Base-by-base conservation (phyloP, 2,113 vertebrate species). In the Cnemophilus loriae region DNA sequence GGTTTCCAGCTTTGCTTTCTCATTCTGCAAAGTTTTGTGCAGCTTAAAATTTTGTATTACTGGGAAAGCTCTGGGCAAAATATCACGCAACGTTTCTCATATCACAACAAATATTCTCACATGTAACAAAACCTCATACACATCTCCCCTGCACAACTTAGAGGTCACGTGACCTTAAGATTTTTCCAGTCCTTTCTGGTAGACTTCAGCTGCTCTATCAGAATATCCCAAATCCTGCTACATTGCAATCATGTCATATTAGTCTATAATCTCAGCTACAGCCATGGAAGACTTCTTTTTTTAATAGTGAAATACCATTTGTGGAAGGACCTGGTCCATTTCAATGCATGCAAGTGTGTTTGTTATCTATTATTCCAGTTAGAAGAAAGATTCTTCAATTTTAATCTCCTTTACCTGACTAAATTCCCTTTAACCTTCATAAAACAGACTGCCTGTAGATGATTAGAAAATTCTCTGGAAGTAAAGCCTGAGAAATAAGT, bases 401-500 rank as follows among this genome's bases (percentile, higher is more conserved):
- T 87, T 65, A 44, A 44, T 13, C 7, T 52, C 9, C 24, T 78
- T 47, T 64, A 47, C 8, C 16, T 73, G 21, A 80, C 20, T 53
- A 10, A 41, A 26, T 74, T 84, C 14, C 9, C n/a, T 71, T 80
- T 75, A 69, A 50, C 11, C 11, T 50, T 39, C 17, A 53, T 6
- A 65, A 67, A 78, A 52, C 12, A 75, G 44, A 37, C 44, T 79
- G 27, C 6, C 19, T 39, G 30, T 42, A 84, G 46, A 49, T 37
- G 33, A 41, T 44, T 68, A 75, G 52, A 78, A 88, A 84, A 94
- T 24, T 61, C 15, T 75, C 47, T 79, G 61, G 46, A 67, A 84
- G 60, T 65, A 79, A 89, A 89, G 33, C 46, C 80, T 67, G 84
- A 49, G 65, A 93, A 90, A 63, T 49, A 84, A 67, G 16, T 13